Base-by-base conservation (phyloP, 92 coral and sea anemone genomes). In the Umimayanthus kanabou region DNA sequence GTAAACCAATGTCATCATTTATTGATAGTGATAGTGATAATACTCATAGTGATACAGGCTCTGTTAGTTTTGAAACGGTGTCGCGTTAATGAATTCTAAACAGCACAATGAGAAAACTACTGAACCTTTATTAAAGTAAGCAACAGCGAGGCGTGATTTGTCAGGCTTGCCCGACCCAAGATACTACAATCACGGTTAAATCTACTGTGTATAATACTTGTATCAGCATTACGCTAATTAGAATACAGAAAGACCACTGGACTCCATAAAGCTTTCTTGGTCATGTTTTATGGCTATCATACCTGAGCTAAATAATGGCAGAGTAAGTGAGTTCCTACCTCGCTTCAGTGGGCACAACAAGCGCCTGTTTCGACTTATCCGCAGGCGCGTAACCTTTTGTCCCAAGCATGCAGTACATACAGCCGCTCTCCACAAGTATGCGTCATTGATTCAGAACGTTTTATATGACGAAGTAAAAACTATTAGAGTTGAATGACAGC, bases 401-500 rank as follows among this genome's bases (percentile, higher is more conserved):
- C 50, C 15, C 3, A 75, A 75, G 26, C 49, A 9, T 75, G n/a
- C 23, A 7, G 9, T 26, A 33, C 37, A 33, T 33, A 2, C 37
- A 33, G 37, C 37, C 37, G 20, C 25, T 18, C 49, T 33, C 79
- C 16, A 18, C 40, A 25, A 75, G 14, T 10, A 20, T 75, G 39
- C 79, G 79, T 75, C 53, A 40, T 75, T 28, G 64, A 45, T 43
- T 43, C 39, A 69, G 77, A 25, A 22, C 37, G 16, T 47, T 65
- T 82, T 33, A 33, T 33, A 26, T 65, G 57, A 83, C 64, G 74
- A 83, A 69, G 25, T 47, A 22, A 29, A 83, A 42, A 43, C 78
- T 29, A 61, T 45, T 66, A 2, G 58, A 82, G 86, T 53, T 69
- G 77, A 83, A 39, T n/a, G 78, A 83, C 78, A 67, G 57, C 78